Conservation (phyloP, 2,797 vertebrate species). For the Coreius guichenoti region DNA sequence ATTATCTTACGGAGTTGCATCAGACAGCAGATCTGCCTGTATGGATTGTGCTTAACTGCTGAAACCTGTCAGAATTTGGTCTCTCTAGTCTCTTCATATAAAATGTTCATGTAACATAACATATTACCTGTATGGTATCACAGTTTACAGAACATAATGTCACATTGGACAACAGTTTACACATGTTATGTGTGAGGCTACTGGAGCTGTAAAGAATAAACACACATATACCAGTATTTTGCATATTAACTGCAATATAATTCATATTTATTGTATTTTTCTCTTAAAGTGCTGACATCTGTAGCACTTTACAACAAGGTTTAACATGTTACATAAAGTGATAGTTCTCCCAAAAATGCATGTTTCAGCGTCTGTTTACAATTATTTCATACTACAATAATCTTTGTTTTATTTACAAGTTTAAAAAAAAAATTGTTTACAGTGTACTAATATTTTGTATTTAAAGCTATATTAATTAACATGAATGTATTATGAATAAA, state of each 20-base stretch:
- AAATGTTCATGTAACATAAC: neutral
- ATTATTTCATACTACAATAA: no score
- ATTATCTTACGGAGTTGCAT: slow-evolving; percentile 7
- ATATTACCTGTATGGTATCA: neutral
- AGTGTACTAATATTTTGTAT: no score
- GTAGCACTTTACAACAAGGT: neutral
- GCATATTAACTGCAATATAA: neutral
- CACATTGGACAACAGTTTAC: slow-evolving; percentile 8
- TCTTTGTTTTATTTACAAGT: no score
- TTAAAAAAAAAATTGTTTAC: no score
- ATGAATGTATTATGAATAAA: no score
- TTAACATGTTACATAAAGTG: neutral
- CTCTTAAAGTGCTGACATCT: no score
- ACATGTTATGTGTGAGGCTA: neutral
- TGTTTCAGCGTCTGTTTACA: neutral
- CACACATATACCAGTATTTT: no score
- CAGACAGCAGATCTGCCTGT: slow-evolving; percentile 12
- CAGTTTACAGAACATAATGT: neutral
- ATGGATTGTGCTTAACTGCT: neutral
- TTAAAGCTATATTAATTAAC: no score
- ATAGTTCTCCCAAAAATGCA: neutral
- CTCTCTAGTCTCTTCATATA: neutral
- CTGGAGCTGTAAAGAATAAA: neutral
- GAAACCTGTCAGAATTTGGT: neutral
- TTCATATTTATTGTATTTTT: no score